Evolutionary conservation across 1,140 invertebrate genomes (phyloP).

Genomic region (Cydia splendana): DNA sequence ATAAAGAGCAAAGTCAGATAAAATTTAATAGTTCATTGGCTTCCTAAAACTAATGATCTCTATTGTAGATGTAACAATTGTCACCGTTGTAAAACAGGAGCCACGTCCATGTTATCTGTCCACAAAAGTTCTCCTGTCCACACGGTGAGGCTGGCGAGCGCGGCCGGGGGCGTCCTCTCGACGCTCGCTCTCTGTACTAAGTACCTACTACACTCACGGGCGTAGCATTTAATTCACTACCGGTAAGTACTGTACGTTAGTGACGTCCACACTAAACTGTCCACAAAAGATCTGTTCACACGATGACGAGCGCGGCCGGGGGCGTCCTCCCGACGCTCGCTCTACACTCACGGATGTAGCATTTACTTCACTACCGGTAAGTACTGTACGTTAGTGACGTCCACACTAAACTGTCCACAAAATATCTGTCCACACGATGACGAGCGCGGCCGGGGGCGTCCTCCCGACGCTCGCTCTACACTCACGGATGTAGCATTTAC

Average conservation of each 20-base stretch:
- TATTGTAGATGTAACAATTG: not conserved
- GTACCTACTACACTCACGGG: not conserved
- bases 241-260: not conserved
- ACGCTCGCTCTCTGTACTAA: not conserved
- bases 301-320: not conserved
- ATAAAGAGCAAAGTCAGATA: no score
- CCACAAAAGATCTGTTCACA: no score
- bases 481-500: no score
- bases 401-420: not conserved
- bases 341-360: not conserved
- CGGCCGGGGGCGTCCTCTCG: not conserved
- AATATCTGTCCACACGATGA: constrained; percentile 16
- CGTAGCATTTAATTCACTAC: not conserved
- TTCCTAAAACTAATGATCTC: no score
- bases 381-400: not conserved
- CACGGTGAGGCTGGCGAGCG: constrained; percentile 6
- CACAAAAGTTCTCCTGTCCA: not conserved
- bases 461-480: not conserved
- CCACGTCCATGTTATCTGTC: not conserved
- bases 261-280: not conserved
- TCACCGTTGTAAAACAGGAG: not conserved
- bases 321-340: not conserved
- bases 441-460: not conserved
- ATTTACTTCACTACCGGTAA: no score
- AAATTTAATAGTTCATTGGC: no score